Percentiles rank a stretch among this genome's conserved stretches.
Conservation (phyloP, 2,888 invertebrate species). For the Erynnis tages region DNA sequence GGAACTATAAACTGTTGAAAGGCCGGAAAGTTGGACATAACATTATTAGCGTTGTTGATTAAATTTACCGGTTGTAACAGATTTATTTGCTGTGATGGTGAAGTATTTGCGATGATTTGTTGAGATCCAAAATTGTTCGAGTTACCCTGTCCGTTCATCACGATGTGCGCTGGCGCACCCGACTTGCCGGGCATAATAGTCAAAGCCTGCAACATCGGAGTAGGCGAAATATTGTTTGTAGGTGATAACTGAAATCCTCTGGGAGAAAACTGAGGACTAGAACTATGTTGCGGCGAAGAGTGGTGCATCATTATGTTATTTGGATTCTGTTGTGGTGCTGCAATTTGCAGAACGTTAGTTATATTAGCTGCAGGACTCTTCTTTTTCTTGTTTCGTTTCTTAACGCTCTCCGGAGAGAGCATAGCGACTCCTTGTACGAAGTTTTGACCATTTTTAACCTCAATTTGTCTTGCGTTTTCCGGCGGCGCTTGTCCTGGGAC, state of each 20-base stretch:
- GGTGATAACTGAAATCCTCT: slow-evolving; percentile 89
- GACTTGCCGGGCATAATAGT: slow-evolving; percentile 90
- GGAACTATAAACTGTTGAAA: slow-evolving; percentile 93
- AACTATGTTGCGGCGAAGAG: slow-evolving; percentile 70
- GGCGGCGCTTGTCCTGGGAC: slow-evolving; percentile 78
- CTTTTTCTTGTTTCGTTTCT: slow-evolving; percentile 86
- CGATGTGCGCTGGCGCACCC: slow-evolving; percentile 87
- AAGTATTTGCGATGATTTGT: slow-evolving; percentile 84
- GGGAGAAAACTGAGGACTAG: slow-evolving; percentile 83
- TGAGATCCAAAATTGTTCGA: slow-evolving; percentile 83
- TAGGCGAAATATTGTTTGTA: slow-evolving; percentile 83
- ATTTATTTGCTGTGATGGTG: slow-evolving; percentile 84
- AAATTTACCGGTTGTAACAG: slow-evolving; percentile 91
- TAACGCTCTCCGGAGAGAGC: slow-evolving; percentile 86
- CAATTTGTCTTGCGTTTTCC: slow-evolving; percentile 76
- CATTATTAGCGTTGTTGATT: slow-evolving; percentile 85
- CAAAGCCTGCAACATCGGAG: slow-evolving; percentile 87
- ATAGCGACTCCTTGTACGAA: slow-evolving; percentile 72
- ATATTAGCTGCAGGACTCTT: slow-evolving; percentile 86
- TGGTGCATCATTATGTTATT: slow-evolving; percentile 83
- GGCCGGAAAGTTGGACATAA: slow-evolving; percentile 88
- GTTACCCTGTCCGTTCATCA: slow-evolving; percentile 87
- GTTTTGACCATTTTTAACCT: slow-evolving; percentile 72
- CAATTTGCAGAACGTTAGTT: slow-evolving; percentile 86
- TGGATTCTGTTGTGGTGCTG: slow-evolving; percentile 84